Conservation (phyloP, 2,888 invertebrate species). For the Habrosyne pyritoides region DNA sequence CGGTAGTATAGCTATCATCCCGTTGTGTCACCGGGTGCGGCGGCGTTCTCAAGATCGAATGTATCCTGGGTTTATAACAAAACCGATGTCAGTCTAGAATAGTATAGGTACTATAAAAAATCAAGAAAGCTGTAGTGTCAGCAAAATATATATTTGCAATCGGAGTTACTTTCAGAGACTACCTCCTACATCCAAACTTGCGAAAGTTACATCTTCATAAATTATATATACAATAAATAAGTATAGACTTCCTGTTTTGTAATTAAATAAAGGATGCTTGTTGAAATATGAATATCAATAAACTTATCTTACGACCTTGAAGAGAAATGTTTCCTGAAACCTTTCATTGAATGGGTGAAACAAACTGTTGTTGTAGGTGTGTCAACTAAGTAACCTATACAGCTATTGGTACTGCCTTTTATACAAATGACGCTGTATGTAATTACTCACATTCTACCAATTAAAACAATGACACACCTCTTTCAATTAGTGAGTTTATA, state of each 20-base stretch:
- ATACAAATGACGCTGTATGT: slow-evolving; percentile 36
- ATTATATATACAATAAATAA: too few relatives aligned
- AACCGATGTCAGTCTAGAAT: too few relatives aligned
- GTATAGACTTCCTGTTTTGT: background rate
- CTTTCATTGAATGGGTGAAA: slow-evolving; percentile 11
- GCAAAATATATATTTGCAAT: too few relatives aligned
- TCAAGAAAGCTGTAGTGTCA: too few relatives aligned
- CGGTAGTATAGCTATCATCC: too few relatives aligned
- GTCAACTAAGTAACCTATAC: slow-evolving; percentile 28
- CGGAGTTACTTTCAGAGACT: too few relatives aligned
- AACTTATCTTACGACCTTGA: slow-evolving; percentile 14
- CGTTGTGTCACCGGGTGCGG: too few relatives aligned
- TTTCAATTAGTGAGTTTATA: slow-evolving; percentile 7
- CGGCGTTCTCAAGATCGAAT: too few relatives aligned
- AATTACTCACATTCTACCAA: slow-evolving; percentile 30
- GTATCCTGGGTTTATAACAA: too few relatives aligned
- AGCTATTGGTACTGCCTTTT: slow-evolving; percentile 33
- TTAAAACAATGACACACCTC: slow-evolving; percentile 21
- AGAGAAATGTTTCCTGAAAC: background rate
- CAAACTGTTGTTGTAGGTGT: slow-evolving; percentile 23
- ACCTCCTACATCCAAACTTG: too few relatives aligned
- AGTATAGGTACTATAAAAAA: too few relatives aligned
- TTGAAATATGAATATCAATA: slow-evolving; percentile 9
- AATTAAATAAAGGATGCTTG: background rate
- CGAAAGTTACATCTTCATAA: too few relatives aligned